phyloP scores from a whole-genome alignment of 2,113 vertebrate genomes.

The Aramus guarauna region DNA sequence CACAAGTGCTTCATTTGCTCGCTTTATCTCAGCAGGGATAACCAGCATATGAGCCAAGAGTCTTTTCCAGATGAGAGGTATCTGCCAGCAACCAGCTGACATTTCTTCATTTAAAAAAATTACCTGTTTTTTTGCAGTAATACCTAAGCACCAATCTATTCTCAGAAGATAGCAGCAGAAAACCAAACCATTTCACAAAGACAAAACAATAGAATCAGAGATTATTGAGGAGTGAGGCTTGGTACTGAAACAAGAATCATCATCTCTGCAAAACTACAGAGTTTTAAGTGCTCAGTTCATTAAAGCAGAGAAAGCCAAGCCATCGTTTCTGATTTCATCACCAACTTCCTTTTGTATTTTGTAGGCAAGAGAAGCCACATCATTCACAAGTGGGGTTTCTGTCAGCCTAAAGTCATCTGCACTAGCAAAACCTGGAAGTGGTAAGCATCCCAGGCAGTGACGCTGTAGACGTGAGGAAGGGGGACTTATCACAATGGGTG shows the following conservation, averaged over 20 bases:
- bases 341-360: slow-evolving; percentile 44
- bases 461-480: not conserved
- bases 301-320: not conserved
- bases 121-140: not conserved
- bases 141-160: not conserved
- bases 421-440: not conserved
- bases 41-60: not conserved
- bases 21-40: slow-evolving; percentile 39
- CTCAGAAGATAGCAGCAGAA: slow-evolving; percentile 5
- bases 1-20: slow-evolving; percentile 17
- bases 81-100: not conserved
- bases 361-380: not conserved
- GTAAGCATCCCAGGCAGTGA: not conserved
- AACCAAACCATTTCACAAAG: not conserved
- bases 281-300: not conserved
- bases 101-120: not conserved
- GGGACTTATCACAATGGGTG: not conserved
- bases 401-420: not conserved
- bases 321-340: slow-evolving; percentile 23
- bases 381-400: not conserved
- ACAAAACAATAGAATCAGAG: not conserved
- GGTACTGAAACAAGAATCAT: slow-evolving; percentile 34
- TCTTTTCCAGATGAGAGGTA: slow-evolving; percentile 31
- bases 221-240: not conserved
- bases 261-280: not conserved